Evolutionary conservation across 2,888 invertebrate species (phyloP).

Genomic region (Chaetogeoica ovagalla): DNA sequence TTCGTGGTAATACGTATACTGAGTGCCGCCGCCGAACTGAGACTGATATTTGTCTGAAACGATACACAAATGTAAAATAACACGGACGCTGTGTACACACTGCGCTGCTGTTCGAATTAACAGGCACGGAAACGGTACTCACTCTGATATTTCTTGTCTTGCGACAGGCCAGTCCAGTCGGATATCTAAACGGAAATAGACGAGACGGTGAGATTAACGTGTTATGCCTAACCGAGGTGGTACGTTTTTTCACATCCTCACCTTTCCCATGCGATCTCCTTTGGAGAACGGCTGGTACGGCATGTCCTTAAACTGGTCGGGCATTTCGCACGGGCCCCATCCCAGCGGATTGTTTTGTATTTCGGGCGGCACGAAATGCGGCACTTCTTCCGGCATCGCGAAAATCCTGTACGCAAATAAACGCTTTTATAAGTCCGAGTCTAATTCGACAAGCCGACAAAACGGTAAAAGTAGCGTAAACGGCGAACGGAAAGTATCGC

Average conservation of each 20-base stretch:
- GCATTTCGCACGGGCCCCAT: conserved; percentile 96
- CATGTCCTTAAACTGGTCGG: conserved; percentile 92
- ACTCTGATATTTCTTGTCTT: conserved; percentile 93
- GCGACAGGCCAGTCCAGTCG: conserved; percentile 95
- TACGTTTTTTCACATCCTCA: conserved; percentile 59
- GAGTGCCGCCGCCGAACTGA: conserved; percentile 90
- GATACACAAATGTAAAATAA: not conserved
- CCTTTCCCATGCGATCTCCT: conserved; percentile 96
- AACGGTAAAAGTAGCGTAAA: not conserved
- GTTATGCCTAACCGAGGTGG: not conserved
- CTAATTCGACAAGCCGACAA: not conserved
- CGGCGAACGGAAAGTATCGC: not conserved
- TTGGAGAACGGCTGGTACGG: conserved; percentile 99
- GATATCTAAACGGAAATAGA: conserved; percentile 66
- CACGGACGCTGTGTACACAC: too few species aligned
- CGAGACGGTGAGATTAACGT: not conserved
- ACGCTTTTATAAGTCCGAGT: not conserved
- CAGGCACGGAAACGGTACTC: conserved; percentile 60
- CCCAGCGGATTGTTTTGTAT: conserved; percentile 86
- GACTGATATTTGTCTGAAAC: conserved; percentile 82
- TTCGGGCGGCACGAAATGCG: conserved; percentile 71
- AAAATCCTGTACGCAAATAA: not conserved
- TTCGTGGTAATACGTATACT: conserved; percentile 98
- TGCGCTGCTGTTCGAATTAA: not conserved
- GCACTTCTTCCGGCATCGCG: conserved; percentile 52